Percentiles rank a stretch among this genome's conserved stretches.
phyloP scores from a whole-genome alignment of 2,888 invertebrate genomes.

The Apamea monoglypha region DNA sequence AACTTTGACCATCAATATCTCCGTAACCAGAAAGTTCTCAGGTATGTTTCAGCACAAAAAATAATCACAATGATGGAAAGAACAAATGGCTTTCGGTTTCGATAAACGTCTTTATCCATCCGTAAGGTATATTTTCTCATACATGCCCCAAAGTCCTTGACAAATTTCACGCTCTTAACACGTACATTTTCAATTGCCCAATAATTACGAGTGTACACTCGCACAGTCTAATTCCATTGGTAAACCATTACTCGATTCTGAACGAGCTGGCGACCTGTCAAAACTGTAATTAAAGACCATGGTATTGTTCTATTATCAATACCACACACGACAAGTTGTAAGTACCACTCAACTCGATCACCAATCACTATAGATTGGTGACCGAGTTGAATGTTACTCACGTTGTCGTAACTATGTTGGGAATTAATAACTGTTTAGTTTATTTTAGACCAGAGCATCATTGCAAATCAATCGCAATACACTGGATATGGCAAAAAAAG shows the following conservation, averaged over 20 bases:
- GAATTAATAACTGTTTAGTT: neutral
- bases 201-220: conserved; percentile 6
- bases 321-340: too few species aligned
- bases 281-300: conserved; percentile 52
- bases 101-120: neutral
- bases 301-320: conserved; percentile 22
- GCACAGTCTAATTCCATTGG: conserved; percentile 48
- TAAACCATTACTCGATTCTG: conserved; percentile 21
- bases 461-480: neutral
- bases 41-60: neutral
- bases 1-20: neutral
- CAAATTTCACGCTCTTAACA: neutral
- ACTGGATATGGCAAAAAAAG: too few species aligned
- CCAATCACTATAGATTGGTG: conserved; percentile 2
- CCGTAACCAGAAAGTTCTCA: neutral
- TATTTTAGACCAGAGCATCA: neutral
- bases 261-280: conserved; percentile 64
- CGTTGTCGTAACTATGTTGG: neutral
- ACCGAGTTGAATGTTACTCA: conserved; percentile 13
- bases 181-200: conserved; percentile 18
- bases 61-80: neutral
- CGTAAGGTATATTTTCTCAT: neutral
- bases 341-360: too few species aligned
- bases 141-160: neutral
- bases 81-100: neutral